Evolutionary conservation across 2,797 vertebrate genomes (phyloP).

Genomic region (Anabacerthia variegaticeps): DNA sequence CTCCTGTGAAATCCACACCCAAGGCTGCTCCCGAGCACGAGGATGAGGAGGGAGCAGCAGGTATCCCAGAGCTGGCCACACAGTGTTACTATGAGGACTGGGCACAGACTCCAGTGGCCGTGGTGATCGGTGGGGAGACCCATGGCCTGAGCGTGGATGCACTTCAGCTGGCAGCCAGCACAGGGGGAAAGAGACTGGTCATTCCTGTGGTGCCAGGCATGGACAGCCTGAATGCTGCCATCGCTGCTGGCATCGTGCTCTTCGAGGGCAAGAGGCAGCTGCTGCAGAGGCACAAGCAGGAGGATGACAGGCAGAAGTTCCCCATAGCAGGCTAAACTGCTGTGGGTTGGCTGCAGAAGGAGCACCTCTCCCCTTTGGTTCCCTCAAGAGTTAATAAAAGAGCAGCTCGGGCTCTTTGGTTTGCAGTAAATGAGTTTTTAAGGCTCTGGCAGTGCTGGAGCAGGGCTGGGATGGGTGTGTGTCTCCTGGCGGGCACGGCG

Average conservation of each 20-base stretch:
- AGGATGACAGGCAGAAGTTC: background rate
- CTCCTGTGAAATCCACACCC: background rate
- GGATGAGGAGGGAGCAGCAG: constrained; percentile 1
- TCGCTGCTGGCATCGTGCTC: constrained; percentile 89
- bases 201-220: constrained; percentile 84
- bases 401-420: background rate
- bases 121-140: constrained; percentile 91
- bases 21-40: background rate
- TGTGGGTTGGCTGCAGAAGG: background rate
- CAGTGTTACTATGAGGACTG: constrained; percentile 84
- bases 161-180: constrained; percentile 79
- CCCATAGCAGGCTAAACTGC: background rate
- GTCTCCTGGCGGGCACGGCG: accelerated
- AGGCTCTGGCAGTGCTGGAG: background rate
- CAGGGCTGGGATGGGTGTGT: background rate
- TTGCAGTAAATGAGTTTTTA: background rate
- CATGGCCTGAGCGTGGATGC: constrained; percentile 85
- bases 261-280: constrained; percentile 92
- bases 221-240: constrained; percentile 91
- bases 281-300: background rate
- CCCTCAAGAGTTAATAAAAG: background rate
- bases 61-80: constrained; percentile 66
- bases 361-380: background rate
- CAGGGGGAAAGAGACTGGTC: constrained; percentile 80
- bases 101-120: constrained; percentile 78